phyloP scores from a whole-genome alignment of 2,797 vertebrate species.

The Corythornis leucogaster region DNA sequence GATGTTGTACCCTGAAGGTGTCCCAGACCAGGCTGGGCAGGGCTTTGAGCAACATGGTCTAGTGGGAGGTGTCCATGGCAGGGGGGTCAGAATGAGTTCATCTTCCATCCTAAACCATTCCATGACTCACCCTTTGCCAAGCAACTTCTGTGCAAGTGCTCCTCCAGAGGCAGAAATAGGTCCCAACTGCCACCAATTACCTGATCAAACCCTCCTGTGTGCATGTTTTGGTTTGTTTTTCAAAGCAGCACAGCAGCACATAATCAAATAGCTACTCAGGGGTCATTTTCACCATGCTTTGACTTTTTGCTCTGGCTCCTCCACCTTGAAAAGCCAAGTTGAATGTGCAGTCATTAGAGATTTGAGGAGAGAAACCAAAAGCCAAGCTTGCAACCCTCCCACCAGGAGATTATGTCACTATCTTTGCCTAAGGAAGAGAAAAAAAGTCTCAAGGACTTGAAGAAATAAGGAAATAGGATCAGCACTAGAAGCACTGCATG shows the following conservation, averaged over 20 bases:
- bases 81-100: no score
- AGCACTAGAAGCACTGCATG: background rate
- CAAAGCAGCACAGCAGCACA: background rate
- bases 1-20: no score
- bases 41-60: no score
- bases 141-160: background rate
- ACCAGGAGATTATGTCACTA: background rate
- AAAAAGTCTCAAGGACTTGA: no score
- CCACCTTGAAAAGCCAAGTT: background rate
- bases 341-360: background rate
- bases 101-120: no score
- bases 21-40: no score
- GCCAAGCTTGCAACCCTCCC: background rate
- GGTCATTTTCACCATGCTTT: background rate
- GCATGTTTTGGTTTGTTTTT: background rate
- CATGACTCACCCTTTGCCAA: background rate
- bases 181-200: background rate
- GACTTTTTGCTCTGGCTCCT: background rate
- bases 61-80: no score
- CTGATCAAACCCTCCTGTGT: background rate
- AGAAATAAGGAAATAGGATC: background rate
- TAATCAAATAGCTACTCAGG: background rate
- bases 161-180: background rate
- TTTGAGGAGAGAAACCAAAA: background rate
- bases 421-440: background rate